Conservation (phyloP, 2,797 vertebrate species). For the Enteromius thamalakanensis region DNA sequence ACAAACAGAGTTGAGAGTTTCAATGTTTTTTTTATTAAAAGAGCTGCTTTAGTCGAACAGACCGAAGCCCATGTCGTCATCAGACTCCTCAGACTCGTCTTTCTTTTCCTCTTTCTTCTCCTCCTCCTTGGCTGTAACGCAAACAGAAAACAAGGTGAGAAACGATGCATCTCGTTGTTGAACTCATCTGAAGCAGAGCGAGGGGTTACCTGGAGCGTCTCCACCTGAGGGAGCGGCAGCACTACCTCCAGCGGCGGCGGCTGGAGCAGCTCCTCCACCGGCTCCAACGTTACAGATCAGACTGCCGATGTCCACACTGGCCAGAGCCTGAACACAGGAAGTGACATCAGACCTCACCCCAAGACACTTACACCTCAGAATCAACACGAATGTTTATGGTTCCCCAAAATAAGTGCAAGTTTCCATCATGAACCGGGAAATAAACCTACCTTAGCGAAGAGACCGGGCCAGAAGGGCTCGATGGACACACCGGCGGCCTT, state of each 20-base stretch:
- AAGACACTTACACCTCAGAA: not conserved
- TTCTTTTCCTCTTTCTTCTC: slow-evolving; percentile 99
- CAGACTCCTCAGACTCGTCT: slow-evolving; percentile 95
- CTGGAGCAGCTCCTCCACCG: slow-evolving; percentile 80
- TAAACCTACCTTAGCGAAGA: slow-evolving; percentile 91
- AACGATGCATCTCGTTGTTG: not conserved
- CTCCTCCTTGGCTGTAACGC: slow-evolving; percentile 87
- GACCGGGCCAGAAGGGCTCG: slow-evolving; percentile 96
- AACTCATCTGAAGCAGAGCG: not conserved
- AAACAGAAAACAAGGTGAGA: not conserved
- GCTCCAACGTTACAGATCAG: slow-evolving; percentile 96
- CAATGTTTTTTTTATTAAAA: slow-evolving; percentile 72
- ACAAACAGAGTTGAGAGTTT: slow-evolving; percentile 36
- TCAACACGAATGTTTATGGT: not conserved
- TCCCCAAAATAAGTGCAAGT: not conserved
- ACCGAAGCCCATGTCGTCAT: slow-evolving; percentile 99
- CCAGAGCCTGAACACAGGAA: slow-evolving; percentile 80
- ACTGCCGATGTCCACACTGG: slow-evolving; percentile 90
- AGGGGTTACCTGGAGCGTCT: slow-evolving; percentile 75
- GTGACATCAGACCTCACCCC: not conserved
- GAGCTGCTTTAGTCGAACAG: slow-evolving; percentile 91
- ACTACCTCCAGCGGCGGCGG: slow-evolving; percentile 64
- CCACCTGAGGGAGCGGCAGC: slow-evolving; percentile 67
- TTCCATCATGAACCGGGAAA: not conserved
- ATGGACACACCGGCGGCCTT: slow-evolving; percentile 93